Evolutionary conservation across 2,113 vertebrate genomes (phyloP), one percentile per base, ranked within the genome.

Genomic region (Sinocyclocheilus anshuiensis): DNA sequence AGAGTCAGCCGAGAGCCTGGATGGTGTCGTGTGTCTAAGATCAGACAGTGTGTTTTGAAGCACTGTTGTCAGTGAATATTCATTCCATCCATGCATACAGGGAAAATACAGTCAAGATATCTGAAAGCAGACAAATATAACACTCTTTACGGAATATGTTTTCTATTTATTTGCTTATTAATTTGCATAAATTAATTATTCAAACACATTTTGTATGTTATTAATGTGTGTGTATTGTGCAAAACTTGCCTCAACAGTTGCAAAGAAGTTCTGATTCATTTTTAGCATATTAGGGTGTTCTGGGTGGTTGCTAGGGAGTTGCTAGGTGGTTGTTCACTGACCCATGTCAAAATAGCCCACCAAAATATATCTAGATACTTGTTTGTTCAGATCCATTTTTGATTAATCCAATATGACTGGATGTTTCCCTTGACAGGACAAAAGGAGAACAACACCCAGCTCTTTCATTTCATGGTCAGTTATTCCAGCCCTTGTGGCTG

Each of bases 401-500:
- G 33, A 48, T 50, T 76, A 42, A 26, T 24, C 22, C 36, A 74
- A 20, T 42, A 45, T 48, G 74, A 26, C 42, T 24, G 3, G 42
- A 76, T 76, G n/a, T 42, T 24, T 26, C 22, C n/a, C 15, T 55
- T 55, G 76, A n/a, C 55, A 72, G n/a, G 69, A 42, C 24, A 39
- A 36, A 36, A 18, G 20, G 15, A 33, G 55, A 18, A 59, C 10
- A 33, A 75, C 39, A 57, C 74, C 36, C 26, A 26, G 22, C 53
- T 72, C n/a, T 65, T 77, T 87, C 33, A 59, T 74, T 83, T 85
- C 59, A 82, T 83, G 75, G 77, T 82, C 77, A 61, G 2, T 82
- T 67, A 5, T 78, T 77, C 48, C 55, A 15, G 29, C 61, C 77
- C 71, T 84, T 33, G 29, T 53, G 72, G 22, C 45, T 77, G 82